Evolutionary conservation across 2,797 vertebrate genomes (phyloP), one percentile per base, ranked within the genome.

Genomic region (Numenius phaeopus): DNA sequence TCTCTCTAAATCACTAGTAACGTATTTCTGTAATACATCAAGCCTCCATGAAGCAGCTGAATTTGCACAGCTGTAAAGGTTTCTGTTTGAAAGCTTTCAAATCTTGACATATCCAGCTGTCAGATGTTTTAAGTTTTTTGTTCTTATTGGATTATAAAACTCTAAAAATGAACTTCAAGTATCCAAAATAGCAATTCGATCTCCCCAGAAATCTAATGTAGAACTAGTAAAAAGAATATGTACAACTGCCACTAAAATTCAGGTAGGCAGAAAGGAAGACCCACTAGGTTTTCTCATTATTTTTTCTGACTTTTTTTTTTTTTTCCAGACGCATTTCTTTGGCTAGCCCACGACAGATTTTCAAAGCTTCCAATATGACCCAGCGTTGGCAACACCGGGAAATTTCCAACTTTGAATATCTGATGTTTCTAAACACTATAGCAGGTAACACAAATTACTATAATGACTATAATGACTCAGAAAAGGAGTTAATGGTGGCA

Each of bases 381-480:
- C 99, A 99, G 89, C 98, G 99, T 87, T 99, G 99, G 99, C 99
- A 99, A 62, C 99, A 99, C n/a, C 98, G 99, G 44, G 99, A 99
- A 97, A 99, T 99, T 96, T 99, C 99, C 96, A 99, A 99, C 98
- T 99, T 99, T 57, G 99, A 99, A 93, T 99, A 99, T 83, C 98
- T 99, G 97, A 99, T 99, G 98, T 99, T 99, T 97, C 98, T 99
- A 65, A 99, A 99, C 98, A 99, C 99, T 18, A 98, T 99, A 96
- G 99, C 99, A 98, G 98, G 98, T 98, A 98, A 97, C 58, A 26
- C 26, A 40, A 46, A n/a, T 85, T 32, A 8, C 24, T 52, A 1
- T n/a, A 26, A 26, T 77, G 40, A 8, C 24, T 52, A 1, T n/a
- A 26, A 26, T 77, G 40, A 58, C 47, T 80, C 39, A 52, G 89